Base-by-base conservation (phyloP, 2,888 invertebrate species). In the Hyposoter dolosus region DNA sequence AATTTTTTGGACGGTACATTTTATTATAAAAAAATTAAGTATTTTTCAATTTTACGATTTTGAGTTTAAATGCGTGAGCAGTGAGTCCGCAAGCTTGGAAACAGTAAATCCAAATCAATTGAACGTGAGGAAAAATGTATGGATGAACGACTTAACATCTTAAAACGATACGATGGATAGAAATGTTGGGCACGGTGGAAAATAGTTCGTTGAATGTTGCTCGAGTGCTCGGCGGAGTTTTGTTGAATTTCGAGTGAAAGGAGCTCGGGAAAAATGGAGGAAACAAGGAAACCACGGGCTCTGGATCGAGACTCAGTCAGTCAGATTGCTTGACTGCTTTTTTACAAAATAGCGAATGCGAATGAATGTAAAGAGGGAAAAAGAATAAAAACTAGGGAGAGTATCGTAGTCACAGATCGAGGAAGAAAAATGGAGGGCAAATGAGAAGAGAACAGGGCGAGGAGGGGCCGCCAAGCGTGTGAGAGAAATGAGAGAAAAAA, bases 261-360 rank as follows among this genome's bases (percentile, higher is more conserved):
- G 69, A 60, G 47, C 68, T 12, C 7, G 65, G 75, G 35, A 84
- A 82, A 85, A 79, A 60, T 79, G 63, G 74, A 82, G 74, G 78
- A 43, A 63, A 63, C 40, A 23, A 17, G 23, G 50, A 75, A 78
- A 77, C 68, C 69, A 68, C 68, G 69, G 47, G 45, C 60, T 63
- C 43, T 53, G 60, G 81, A 82, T 81, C 81, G 77, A 74, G 60
- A 85, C 79, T 74, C 82, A 82, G 85, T 75, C 82, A 82, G 63
- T 68, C 78, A 82, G 79, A 85, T 71, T 79, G 35, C 65, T 43
- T 47, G 66, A 32, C 75, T 82, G 19, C 63, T 78, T 75, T 78
- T 75, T 71, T 53, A 40, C 17, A 65, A 76, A 83, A 77, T 65
- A 74, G 81, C 65, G 74, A 83, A 83, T 32, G 71, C 43, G 71